Evolutionary conservation across 2,113 vertebrate genomes (phyloP).

Genomic region (Microcebus griseorufus): DNA sequence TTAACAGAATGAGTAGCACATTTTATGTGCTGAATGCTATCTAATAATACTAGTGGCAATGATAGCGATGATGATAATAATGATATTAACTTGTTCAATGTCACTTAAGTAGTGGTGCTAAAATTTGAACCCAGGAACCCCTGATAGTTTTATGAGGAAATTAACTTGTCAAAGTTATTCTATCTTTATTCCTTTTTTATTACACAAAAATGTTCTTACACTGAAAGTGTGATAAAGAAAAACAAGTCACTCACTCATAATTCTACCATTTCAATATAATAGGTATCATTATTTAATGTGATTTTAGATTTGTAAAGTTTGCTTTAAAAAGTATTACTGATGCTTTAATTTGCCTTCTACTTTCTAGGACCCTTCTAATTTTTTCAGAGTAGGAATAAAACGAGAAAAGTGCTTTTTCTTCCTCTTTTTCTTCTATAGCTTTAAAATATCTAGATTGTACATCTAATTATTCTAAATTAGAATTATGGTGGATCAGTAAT

Average conservation of each 20-base stretch:
- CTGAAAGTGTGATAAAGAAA: conserved; percentile 27
- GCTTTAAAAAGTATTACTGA: background rate
- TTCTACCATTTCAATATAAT: background rate
- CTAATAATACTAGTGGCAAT: background rate
- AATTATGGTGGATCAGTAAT: background rate
- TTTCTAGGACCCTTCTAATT: background rate
- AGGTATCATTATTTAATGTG: background rate
- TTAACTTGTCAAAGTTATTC: background rate
- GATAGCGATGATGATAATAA: background rate
- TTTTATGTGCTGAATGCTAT: background rate
- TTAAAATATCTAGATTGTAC: background rate
- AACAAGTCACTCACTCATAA: background rate
- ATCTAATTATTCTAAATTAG: background rate
- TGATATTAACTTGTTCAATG: background rate
- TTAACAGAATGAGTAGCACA: background rate
- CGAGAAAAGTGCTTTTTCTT: background rate
- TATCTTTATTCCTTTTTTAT: background rate
- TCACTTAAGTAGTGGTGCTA: background rate
- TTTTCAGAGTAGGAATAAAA: background rate
- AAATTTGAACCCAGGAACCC: background rate
- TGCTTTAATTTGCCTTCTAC: conserved; percentile 2
- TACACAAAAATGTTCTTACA: background rate
- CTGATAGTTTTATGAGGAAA: background rate
- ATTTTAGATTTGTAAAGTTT: conserved; percentile 15
- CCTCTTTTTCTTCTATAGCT: background rate